Evolutionary conservation across 2,888 invertebrate genomes (phyloP), one percentile per base, ranked within the genome.

Genomic region (Watsonalla cultraria): DNA sequence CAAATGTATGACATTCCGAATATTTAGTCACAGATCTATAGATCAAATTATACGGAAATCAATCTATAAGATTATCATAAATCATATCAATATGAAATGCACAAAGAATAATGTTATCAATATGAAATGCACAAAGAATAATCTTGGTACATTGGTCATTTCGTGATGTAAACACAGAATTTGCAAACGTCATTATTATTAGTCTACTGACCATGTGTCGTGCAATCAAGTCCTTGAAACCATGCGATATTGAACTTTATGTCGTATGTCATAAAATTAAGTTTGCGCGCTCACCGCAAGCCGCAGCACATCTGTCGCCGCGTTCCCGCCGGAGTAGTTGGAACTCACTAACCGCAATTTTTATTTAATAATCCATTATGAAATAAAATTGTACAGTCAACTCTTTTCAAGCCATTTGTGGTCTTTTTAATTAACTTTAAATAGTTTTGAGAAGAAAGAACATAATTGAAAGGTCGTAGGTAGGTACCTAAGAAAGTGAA

Each of bases 231-330:
- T 49, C 13, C 48, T 51, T 49, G 57, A 54, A 52, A 46, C n/a
- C 24, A 24, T 56, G 53, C 49, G 37, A 66, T 62, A 60, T 60
- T 52, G 53, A 56, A 51, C 64, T 64, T 66, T 73, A 65, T 13
- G 8, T 5, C 0, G n/a, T 6, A 48, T 14, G 57, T 24, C 53
- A 59, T 65, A 70, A 54, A 63, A 62, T 52, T 57, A 45, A 55
- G 64, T 58, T 65, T 59, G 49, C 56, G 53, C 61, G 47, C 58
- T 63, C 58, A 76, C 82, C 80, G 68, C 81, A 80, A 69, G 70
- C 79, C 78, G 67, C 77, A 74, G 60, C 70, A 74, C 83, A 82
- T 80, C 80, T 83, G 84, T 79, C 80, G 78, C 71, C 70, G 68
- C 72, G 61, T 69, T 72, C 62, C 77, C 79, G 73, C 65, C 77